phyloP scores from a whole-genome alignment of 1,140 invertebrate species.

The Drosophila yakuba region DNA sequence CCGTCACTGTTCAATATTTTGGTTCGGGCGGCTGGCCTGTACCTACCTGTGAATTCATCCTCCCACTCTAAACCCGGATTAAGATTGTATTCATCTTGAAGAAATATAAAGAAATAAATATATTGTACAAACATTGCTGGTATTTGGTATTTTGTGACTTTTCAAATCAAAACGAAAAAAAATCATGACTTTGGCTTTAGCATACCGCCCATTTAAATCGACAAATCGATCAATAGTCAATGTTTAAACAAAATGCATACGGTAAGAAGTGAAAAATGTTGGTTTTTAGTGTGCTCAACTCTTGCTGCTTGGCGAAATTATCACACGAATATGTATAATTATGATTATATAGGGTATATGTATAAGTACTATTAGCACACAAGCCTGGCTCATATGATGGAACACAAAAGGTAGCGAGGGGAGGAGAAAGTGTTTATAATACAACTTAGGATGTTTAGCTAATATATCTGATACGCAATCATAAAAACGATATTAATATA shows the following conservation, averaged over 20 bases:
- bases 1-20: slow-evolving; percentile 75
- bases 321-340: slow-evolving; percentile 46
- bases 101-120: slow-evolving; percentile 89
- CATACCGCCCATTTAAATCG: slow-evolving; percentile 49
- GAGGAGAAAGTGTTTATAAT: slow-evolving; percentile 47
- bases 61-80: slow-evolving; percentile 99
- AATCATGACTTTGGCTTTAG: slow-evolving; percentile 31
- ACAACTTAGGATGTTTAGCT: slow-evolving; percentile 58
- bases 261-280: slow-evolving; percentile 45
- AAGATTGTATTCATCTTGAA: slow-evolving; percentile 99
- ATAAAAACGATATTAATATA: slow-evolving; percentile 43
- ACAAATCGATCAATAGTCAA: slow-evolving; percentile 35
- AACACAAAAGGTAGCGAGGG: slow-evolving; percentile 43
- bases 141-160: slow-evolving; percentile 48
- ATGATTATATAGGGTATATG: slow-evolving; percentile 32
- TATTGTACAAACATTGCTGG: slow-evolving; percentile 75
- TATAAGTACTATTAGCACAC: slow-evolving; percentile 56
- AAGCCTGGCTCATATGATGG: slow-evolving; percentile 44
- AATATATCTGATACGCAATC: slow-evolving; percentile 50
- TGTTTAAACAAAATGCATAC: slow-evolving; percentile 51
- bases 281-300: slow-evolving; percentile 36
- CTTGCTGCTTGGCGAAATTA: slow-evolving; percentile 36
- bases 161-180: slow-evolving; percentile 43
- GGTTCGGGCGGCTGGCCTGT: slow-evolving; percentile 83
- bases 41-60: slow-evolving; percentile 99